Evolutionary conservation across 2,888 invertebrate genomes (phyloP), one percentile per base, ranked within the genome.

Genomic region (Drosophila longiperda): DNA sequence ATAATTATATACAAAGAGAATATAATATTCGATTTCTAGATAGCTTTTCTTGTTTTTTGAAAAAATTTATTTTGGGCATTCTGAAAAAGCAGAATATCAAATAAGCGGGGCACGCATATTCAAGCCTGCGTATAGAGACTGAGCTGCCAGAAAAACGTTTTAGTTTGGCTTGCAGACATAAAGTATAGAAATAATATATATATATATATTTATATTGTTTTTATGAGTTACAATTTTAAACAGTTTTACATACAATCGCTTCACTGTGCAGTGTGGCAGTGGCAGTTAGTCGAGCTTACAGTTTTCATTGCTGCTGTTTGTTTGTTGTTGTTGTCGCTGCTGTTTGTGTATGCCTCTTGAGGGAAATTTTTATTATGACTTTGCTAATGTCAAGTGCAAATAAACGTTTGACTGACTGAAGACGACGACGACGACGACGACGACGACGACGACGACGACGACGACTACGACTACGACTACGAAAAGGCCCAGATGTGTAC

Each of bases 351-450:
- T 78, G 83, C 58, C 72, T 71, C 63, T 78, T 81, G 78, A 78
- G 86, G 82, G 80, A 89, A 87, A 90, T 90, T 89, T 91, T 78
- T 87, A 83, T 91, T 86, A 89, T 84, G 80, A 82, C 80, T 90
- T 76, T 81, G 90, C 90, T 91, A 91, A 89, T 89, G 89, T 89
- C 89, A 89, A 89, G 89, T 90, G 89, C 89, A 89, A 89, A 90
- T 84, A 82, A 87, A 87, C 88, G 85, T 87, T 89, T 85, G 73
- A 73, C 77, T 83, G 69, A 71, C 66, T 83, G 69, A 73, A 69
- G 50, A 64, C 55, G 52, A 61, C 55, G 42, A 48, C 36, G 53
- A 48, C 36, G 23, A 36, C 36, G 23, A 26, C 26, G 9, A 40
- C 29, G 57, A 58, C 53, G 4, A 29, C 6, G 29, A 29, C 36